Percentiles rank a stretch among this genome's conserved stretches.
phyloP scores from a whole-genome alignment of 1,140 invertebrate species.

The Penaeus chinensis region DNA sequence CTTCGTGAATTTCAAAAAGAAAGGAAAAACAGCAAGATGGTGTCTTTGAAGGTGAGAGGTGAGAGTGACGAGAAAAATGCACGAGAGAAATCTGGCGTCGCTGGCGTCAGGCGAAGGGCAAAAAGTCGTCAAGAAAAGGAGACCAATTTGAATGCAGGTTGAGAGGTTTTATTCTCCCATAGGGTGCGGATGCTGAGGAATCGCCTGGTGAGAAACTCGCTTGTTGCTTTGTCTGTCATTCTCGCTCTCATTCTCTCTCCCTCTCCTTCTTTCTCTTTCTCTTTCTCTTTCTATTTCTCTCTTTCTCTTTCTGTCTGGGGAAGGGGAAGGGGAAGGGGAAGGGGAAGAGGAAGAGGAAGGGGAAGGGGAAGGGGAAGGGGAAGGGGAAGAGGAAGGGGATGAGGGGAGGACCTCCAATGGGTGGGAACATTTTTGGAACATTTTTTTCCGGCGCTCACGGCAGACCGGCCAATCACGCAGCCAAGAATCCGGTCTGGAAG shows the following conservation, averaged over 20 bases:
- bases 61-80: slow-evolving; percentile 36
- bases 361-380: neutral
- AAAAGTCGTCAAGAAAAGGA: slow-evolving; percentile 47
- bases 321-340: neutral
- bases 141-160: neutral
- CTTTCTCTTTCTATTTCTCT: no score
- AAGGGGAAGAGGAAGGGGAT: neutral
- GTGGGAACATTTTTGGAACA: no score
- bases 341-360: neutral
- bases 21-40: neutral
- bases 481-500: slow-evolving; percentile 25
- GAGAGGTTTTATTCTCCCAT: no score
- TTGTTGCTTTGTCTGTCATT: no score
- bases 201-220: no score
- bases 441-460: neutral
- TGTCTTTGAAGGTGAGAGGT: neutral
- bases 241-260: no score
- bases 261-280: no score
- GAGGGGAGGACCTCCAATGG: neutral
- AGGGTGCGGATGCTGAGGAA: no score
- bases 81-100: slow-evolving; percentile 30
- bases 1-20: neutral
- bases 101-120: slow-evolving; percentile 18
- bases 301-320: neutral
- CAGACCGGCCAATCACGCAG: neutral